These are phyloP conservation scores for Australoheros scitulus DNA, from an alignment of 2,113 vertebrate species.

Conservation along the genomic window DNA sequence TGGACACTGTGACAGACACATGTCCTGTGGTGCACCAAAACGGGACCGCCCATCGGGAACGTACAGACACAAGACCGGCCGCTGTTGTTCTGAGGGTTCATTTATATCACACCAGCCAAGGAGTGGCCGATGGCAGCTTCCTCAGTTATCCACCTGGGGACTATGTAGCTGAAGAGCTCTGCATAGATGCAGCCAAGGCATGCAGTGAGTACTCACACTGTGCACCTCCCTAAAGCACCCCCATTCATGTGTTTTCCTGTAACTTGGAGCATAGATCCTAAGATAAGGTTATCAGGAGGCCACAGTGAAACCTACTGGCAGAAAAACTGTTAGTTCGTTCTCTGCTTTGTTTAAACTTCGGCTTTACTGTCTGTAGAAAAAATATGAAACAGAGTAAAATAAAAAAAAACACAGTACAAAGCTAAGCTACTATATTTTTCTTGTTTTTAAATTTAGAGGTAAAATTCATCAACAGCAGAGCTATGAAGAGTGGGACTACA, in stretches of 20 bases:
- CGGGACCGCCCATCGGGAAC: constrained; percentile 68
- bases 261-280: constrained; percentile 21
- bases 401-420: too few relatives aligned
- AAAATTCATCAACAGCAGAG: background rate
- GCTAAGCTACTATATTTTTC: background rate
- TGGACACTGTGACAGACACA: constrained; percentile 71
- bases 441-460: background rate
- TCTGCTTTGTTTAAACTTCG: constrained; percentile 20
- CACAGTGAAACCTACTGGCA: constrained; percentile 27
- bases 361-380: constrained; percentile 5
- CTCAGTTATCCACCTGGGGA: constrained; percentile 86
- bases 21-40: constrained; percentile 82
- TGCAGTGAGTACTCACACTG: constrained; percentile 84
- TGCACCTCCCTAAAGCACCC: constrained; percentile 13
- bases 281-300: constrained; percentile 60
- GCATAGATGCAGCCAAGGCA: constrained; percentile 87
- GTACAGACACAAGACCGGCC: constrained; percentile 66
- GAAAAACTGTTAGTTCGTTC: background rate
- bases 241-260: constrained; percentile 27
- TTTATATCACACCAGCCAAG: constrained; percentile 84
- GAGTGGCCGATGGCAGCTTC: constrained; percentile 71
- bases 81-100: constrained; percentile 82
- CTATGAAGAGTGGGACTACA: background rate
- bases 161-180: constrained; percentile 92
- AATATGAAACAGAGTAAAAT: background rate